phyloP scores from a whole-genome alignment of 2,113 vertebrate species.

The Phasianus colchicus region DNA sequence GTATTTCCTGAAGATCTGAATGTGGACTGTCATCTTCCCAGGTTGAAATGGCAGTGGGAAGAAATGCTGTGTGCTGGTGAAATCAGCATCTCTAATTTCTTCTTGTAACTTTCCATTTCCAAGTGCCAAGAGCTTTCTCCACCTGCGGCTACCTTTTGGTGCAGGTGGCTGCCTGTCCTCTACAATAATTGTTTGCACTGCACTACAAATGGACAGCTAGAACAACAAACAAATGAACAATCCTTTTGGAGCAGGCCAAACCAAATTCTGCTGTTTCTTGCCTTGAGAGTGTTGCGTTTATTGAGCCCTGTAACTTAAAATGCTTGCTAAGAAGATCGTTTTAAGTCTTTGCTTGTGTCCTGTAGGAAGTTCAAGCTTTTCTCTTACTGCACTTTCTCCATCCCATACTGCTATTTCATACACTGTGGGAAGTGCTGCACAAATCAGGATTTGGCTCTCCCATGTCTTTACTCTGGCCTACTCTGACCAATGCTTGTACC shows the following conservation, averaged over 20 bases:
- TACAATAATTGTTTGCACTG: neutral
- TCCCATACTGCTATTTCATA: too few species aligned
- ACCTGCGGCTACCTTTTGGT: accelerated
- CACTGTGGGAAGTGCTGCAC: neutral
- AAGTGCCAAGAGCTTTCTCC: neutral
- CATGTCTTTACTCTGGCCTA: too few species aligned
- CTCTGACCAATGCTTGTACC: too few species aligned
- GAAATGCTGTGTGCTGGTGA: accelerated
- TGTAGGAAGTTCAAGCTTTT: neutral
- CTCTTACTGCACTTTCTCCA: too few species aligned
- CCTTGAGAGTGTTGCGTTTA: neutral
- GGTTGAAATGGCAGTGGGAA: accelerated
- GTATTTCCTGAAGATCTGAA: neutral
- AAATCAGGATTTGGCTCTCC: neutral
- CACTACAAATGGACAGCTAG: neutral
- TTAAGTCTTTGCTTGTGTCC: neutral
- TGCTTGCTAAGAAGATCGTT: accelerated
- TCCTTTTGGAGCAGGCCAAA: neutral
- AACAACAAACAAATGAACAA: neutral
- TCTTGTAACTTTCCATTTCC: neutral
- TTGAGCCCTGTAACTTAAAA: neutral
- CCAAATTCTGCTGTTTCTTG: neutral
- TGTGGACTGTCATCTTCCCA: neutral
- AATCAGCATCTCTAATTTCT: neutral
- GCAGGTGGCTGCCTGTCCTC: neutral